Percentiles rank a stretch among this genome's conserved stretches.
phyloP scores from a whole-genome alignment of 2,888 invertebrate species.

The Plusia festucae region DNA sequence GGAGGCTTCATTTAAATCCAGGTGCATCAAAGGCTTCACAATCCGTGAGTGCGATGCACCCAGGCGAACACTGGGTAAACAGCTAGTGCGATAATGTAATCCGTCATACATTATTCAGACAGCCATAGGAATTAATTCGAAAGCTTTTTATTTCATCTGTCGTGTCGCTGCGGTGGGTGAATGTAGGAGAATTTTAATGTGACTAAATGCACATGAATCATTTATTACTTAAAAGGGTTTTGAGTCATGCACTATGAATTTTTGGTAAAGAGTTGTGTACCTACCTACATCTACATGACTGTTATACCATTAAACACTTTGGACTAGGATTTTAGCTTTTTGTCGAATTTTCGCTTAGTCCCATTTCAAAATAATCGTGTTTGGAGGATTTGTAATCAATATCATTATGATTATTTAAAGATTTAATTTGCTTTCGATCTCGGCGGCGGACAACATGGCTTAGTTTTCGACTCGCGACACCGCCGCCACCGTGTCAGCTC shows the following conservation, averaged over 20 bases:
- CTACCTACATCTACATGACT: too few relatives aligned
- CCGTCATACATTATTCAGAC: conserved; percentile 73
- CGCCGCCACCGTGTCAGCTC: too few relatives aligned
- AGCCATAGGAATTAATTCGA: conserved; percentile 70
- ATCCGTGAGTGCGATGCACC: conserved; percentile 54
- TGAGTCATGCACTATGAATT: not conserved
- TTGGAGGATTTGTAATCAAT: too few relatives aligned
- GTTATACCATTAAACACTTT: too few relatives aligned
- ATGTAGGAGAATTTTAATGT: not conserved
- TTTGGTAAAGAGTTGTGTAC: too few relatives aligned
- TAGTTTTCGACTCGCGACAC: too few relatives aligned
- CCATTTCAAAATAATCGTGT: too few relatives aligned
- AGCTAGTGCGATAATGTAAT: conserved; percentile 70
- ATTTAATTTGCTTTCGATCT: too few relatives aligned
- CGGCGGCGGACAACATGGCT: too few relatives aligned
- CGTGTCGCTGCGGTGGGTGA: conserved; percentile 27
- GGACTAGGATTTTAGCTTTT: too few relatives aligned
- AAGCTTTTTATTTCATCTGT: conserved; percentile 69
- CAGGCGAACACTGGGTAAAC: conserved; percentile 62
- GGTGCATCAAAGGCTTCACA: conserved; percentile 48
- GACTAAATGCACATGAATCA: conserved; percentile 6
- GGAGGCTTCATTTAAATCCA: conserved; percentile 42
- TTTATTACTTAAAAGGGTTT: not conserved
- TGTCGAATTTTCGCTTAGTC: too few relatives aligned
- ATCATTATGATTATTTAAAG: too few relatives aligned